Conservation (phyloP, 2,797 vertebrate genomes). For the Salarias fasciatus region DNA sequence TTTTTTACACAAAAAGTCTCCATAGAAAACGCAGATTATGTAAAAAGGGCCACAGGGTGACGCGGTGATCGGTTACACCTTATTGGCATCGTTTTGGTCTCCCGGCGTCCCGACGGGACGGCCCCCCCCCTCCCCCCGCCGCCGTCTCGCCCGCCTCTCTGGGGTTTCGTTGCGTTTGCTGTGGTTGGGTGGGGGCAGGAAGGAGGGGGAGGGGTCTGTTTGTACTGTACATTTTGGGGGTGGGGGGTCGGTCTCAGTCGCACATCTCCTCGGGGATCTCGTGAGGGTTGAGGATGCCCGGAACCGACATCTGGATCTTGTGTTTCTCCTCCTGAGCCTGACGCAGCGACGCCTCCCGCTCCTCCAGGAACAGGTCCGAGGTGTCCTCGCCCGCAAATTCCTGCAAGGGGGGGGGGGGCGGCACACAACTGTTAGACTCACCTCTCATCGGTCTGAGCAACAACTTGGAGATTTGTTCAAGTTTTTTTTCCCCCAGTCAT, state of each 20-base stretch:
- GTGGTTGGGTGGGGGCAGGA: slow-evolving; percentile 42
- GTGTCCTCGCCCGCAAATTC: slow-evolving; percentile 98
- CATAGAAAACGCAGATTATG: slow-evolving; percentile 96
- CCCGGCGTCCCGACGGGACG: slow-evolving; percentile 89
- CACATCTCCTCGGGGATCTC: slow-evolving; percentile 99
- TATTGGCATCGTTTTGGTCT: slow-evolving; percentile 99
- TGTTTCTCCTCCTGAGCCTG: slow-evolving; percentile 98
- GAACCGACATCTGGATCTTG: slow-evolving; percentile 98
- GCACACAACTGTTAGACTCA: too few species aligned
- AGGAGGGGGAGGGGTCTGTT: slow-evolving; percentile 42
- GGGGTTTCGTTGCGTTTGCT: slow-evolving; percentile 69
- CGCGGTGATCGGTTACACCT: slow-evolving; percentile 92
- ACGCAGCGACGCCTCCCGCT: slow-evolving; percentile 94
- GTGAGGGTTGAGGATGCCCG: slow-evolving; percentile 97
- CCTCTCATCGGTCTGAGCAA: too few species aligned
- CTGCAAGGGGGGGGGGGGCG: slow-evolving; percentile 42
- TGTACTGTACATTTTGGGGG: slow-evolving; percentile 66
- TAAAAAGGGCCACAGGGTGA: slow-evolving; percentile 98
- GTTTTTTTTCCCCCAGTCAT: too few species aligned
- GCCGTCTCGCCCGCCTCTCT: slow-evolving; percentile 76
- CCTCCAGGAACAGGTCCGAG: slow-evolving; percentile 95
- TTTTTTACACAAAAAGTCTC: slow-evolving; percentile 93
- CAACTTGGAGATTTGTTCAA: too few species aligned
- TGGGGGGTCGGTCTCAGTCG: slow-evolving; percentile 84
- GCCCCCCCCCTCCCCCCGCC: slow-evolving; percentile 56